Evolutionary conservation across 1,140 invertebrate genomes (phyloP), one percentile per base, ranked within the genome.

Genomic region (Drosophila arawakana): DNA sequence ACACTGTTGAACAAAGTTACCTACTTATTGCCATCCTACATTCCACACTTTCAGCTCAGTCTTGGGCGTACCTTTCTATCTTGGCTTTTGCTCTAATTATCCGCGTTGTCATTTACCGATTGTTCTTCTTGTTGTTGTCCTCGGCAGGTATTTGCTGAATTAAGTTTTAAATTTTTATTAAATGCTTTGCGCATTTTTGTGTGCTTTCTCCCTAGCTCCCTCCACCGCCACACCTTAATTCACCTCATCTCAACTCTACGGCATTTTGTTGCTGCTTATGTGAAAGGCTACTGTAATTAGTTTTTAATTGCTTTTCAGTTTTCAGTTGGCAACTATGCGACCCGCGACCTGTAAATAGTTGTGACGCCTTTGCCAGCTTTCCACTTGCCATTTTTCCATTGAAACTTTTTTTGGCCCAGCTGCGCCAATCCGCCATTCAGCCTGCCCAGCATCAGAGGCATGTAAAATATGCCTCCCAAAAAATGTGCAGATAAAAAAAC

Each of bases 151-250:
- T 89, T 88, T 84, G 78, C 73, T 78, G 70, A 89, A 89, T 89
- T 88, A 89, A 89, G 83, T 88, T 89, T 88, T 88, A 88, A 89
- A 88, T 83, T 88, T 89, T 80, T 88, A 89, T 83, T 89, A 89
- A 88, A 88, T 84, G 68, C 77, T 89, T 73, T 62, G 73, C 82
- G 80, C 83, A 88, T 88, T 88, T 82, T 80, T 80, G 60, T 37
- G 47, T 47, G 49, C 44, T 52, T 35, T 41, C 43, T 49, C 7
- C n/a, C 0, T 25, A 25, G 2, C 39, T 11, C 46, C 13, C 43
- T 47, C 9, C 15, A 21, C 9, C 13, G 13, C 9, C 21, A 4
- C 41, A 37, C 11, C 30, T 7, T 21, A n/a, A 1, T 43, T 13
- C 13, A 25, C 15, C 54, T 52, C 30, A 52, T 25, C 41, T 58